A percentile compares a stretch with the other conserved stretches of the same genome.
Evolutionary conservation across 2,888 invertebrate genomes (phyloP).

Genomic region (Drosophila kuntzei): DNA sequence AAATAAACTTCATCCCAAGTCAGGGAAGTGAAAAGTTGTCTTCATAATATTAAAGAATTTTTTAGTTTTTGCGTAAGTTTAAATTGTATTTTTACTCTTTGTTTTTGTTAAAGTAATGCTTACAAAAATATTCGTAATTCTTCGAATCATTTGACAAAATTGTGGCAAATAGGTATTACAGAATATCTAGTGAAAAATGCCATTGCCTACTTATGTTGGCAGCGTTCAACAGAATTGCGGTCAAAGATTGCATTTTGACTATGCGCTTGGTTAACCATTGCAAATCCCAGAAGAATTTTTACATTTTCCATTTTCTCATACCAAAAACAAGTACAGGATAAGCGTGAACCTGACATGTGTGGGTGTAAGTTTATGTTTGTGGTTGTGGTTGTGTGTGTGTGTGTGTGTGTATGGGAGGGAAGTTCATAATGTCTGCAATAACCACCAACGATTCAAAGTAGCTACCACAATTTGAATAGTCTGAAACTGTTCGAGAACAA

Average conservation of each 20-base stretch:
- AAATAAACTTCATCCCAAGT: no score
- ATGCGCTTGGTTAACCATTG: conserved; percentile 11
- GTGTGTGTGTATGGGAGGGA: not conserved
- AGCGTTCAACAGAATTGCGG: conserved; percentile 13
- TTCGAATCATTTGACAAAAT: conserved; percentile 1
- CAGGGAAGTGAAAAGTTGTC: no score
- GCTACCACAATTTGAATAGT: conserved; percentile 23
- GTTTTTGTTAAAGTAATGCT: not conserved
- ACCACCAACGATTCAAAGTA: conserved; percentile 22
- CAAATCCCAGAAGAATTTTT: conserved; percentile 4
- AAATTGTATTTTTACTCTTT: no score
- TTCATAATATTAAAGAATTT: no score
- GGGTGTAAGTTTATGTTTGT: not conserved
- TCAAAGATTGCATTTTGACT: conserved; percentile 22
- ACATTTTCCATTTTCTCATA: conserved; percentile 8
- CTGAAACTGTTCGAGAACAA: conserved; percentile 11
- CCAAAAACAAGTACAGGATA: not conserved
- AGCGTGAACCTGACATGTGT: conserved; percentile 6
- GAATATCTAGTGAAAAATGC: not conserved
- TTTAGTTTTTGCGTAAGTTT: no score
- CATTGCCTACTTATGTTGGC: conserved; percentile 23
- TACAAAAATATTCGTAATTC: no score
- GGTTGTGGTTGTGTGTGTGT: not conserved
- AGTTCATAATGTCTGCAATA: conserved; percentile 25
- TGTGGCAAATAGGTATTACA: not conserved